These are phyloP conservation scores for Atherinosoma microstoma DNA, from an alignment of 2,797 vertebrate genomes.

Conservation along the genomic window DNA sequence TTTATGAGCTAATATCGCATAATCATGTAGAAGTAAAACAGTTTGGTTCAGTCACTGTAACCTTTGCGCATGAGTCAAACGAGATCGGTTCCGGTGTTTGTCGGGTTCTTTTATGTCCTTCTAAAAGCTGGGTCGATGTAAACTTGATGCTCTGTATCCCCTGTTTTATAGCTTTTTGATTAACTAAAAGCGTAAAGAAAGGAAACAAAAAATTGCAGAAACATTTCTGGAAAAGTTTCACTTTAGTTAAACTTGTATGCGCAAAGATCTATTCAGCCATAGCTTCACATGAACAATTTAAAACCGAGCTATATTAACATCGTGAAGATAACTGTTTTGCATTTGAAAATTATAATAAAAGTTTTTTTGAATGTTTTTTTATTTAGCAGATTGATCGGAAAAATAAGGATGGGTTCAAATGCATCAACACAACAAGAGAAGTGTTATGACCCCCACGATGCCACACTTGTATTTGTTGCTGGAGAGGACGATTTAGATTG, in stretches of 20 bases:
- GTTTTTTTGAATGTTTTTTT: background rate
- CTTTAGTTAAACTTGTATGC: no score
- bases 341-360: no score
- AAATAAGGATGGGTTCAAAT: background rate
- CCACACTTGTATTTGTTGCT: slow-evolving; percentile 51
- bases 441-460: slow-evolving; percentile 48
- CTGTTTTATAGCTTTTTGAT: background rate
- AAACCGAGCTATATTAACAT: no score
- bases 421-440: slow-evolving; percentile 28
- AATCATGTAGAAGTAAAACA: no score
- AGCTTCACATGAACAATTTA: no score
- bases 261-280: no score
- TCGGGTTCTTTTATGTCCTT: background rate
- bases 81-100: background rate
- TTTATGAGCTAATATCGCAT: no score
- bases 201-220: no score
- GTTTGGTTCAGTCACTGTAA: background rate
- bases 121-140: background rate
- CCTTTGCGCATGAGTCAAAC: background rate
- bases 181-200: no score
- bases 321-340: no score
- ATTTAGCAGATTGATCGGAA: background rate
- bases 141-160: background rate
- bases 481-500: slow-evolving; percentile 52
- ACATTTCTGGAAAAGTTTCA: no score